A percentile compares a stretch with the other conserved stretches of the same genome.
These are phyloP conservation scores for Indri indri DNA, from an alignment of 2,113 vertebrate species.

Conservation along the genomic window DNA sequence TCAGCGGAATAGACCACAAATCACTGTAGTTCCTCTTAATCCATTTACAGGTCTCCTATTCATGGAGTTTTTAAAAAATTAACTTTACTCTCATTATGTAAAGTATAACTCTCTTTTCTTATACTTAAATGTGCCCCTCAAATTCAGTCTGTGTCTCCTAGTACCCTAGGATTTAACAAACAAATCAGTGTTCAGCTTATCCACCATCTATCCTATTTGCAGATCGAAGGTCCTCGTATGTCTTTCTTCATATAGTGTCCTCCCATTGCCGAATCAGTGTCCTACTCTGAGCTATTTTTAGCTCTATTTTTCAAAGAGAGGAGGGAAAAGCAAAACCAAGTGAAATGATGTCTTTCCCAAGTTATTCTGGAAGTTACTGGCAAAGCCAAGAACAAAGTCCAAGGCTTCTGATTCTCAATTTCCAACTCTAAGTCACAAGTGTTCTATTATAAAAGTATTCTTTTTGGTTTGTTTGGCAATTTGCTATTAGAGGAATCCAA, in stretches of 20 bases:
- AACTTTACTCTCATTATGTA: constrained; percentile 1
- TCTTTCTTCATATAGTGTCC: not conserved
- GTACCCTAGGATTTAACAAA: not conserved
- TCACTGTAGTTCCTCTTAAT: constrained; percentile 53
- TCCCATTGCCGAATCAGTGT: not conserved
- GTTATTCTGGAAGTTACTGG: not conserved
- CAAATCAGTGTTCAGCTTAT: not conserved
- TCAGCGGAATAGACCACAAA: constrained; percentile 50
- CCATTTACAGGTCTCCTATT: constrained; percentile 39
- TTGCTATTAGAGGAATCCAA: not conserved
- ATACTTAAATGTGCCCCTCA: not conserved
- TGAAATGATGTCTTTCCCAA: not conserved
- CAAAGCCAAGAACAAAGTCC: not conserved
- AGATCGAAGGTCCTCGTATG: not conserved
- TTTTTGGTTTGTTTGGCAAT: constrained; percentile 15
- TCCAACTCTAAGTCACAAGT: not conserved
- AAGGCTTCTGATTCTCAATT: constrained; percentile 13
- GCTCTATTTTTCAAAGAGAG: constrained; percentile 9
- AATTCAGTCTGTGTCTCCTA: not conserved
- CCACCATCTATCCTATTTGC: not conserved
- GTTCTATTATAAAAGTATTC: not conserved
- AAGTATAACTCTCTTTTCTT: constrained; percentile 27
- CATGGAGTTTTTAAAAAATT: not conserved
- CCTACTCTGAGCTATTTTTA: constrained; percentile 7
- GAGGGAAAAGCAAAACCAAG: not conserved